A percentile compares a stretch with the other conserved stretches of the same genome.
These are phyloP conservation scores for Phocoena sinus DNA, from an alignment of 2,113 vertebrate species.

Conservation along the genomic window DNA sequence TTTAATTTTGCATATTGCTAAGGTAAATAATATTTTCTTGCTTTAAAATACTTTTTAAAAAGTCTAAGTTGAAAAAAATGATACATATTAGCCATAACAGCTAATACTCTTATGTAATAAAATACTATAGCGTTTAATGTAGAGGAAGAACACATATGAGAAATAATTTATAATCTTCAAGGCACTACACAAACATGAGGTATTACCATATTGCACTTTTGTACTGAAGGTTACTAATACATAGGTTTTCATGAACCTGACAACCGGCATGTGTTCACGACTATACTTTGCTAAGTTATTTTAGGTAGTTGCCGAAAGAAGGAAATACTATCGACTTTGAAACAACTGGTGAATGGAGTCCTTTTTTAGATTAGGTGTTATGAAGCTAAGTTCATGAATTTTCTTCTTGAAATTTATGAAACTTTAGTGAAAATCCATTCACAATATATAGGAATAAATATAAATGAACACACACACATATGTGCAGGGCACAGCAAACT, in stretches of 20 bases:
- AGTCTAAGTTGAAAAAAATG: neutral
- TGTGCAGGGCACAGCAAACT: neutral
- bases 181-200: neutral
- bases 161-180: slow-evolving; percentile 18
- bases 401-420: neutral
- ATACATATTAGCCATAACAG: neutral
- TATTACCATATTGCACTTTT: neutral
- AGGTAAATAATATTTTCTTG: slow-evolving; percentile 29
- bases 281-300: neutral
- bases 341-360: neutral
- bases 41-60: slow-evolving; percentile 12
- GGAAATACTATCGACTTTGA: slow-evolving; percentile 21
- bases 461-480: neutral
- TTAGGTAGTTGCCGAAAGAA: neutral
- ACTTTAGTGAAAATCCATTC: neutral
- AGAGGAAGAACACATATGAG: neutral
- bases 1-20: slow-evolving; percentile 15
- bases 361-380: neutral
- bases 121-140: neutral
- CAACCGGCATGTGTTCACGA: neutral
- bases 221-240: neutral
- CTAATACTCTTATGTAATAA: neutral
- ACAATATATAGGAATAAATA: neutral
- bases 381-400: neutral
- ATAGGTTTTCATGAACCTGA: slow-evolving; percentile 3